Evolutionary conservation across 2,888 invertebrate genomes (phyloP).

Genomic region (Tiphia femorata): DNA sequence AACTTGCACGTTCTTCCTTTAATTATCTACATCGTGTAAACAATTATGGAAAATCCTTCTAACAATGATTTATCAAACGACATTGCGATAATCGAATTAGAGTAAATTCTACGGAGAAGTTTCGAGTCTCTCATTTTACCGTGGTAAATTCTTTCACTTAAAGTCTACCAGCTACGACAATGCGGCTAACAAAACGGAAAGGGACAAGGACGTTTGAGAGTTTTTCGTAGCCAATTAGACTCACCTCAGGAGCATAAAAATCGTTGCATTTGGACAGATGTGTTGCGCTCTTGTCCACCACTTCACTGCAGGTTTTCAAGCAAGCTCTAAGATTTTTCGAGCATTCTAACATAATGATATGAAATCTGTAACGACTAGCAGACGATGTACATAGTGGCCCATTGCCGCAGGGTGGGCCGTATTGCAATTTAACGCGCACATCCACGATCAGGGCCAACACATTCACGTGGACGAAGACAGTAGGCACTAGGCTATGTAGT

Average conservation of each 20-base stretch:
- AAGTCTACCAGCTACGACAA: too few relatives aligned
- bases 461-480: slow-evolving; percentile 4
- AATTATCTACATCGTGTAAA: too few relatives aligned
- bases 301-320: too few relatives aligned
- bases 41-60: too few relatives aligned
- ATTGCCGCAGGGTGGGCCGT: slow-evolving; percentile 19
- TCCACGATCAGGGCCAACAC: not conserved
- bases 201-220: not conserved
- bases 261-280: slow-evolving; percentile 26
- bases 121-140: too few relatives aligned
- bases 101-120: too few relatives aligned
- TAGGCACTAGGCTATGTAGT: too few relatives aligned
- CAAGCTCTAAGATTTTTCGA: not conserved
- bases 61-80: too few relatives aligned
- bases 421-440: slow-evolving; percentile 19
- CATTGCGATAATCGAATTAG: too few relatives aligned
- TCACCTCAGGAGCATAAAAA: slow-evolving; percentile 31
- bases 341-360: slow-evolving; percentile 15
- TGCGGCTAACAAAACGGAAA: too few relatives aligned
- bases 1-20: too few relatives aligned
- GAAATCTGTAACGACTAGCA: slow-evolving; percentile 1
- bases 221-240: not conserved
- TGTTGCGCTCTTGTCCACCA: not conserved
- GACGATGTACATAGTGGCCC: slow-evolving; percentile 19
- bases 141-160: too few relatives aligned